Evolutionary conservation across 2,113 vertebrate species (phyloP).

Genomic region (Sceloporus undulatus): DNA sequence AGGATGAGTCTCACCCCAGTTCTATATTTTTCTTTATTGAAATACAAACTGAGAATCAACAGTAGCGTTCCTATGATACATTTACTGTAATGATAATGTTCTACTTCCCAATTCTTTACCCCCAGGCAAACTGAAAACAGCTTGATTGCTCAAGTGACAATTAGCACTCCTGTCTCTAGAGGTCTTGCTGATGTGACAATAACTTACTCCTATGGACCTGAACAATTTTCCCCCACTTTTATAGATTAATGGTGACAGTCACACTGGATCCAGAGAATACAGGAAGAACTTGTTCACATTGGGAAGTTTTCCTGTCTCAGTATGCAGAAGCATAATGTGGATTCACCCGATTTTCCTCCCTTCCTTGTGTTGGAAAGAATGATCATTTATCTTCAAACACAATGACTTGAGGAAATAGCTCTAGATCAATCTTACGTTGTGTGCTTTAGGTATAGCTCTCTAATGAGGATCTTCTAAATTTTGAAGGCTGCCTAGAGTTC

Average conservation of each 20-base stretch:
- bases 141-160: slow-evolving; percentile 71
- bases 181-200: background rate
- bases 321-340: background rate
- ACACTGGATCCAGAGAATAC: background rate
- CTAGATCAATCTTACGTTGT: too few relatives aligned
- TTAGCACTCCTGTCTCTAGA: slow-evolving; percentile 66
- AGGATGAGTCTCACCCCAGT: too few relatives aligned
- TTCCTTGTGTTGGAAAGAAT: too few relatives aligned
- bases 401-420: background rate
- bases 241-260: slow-evolving; percentile 17
- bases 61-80: background rate
- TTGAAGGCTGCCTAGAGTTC: too few relatives aligned
- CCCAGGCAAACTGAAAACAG: slow-evolving; percentile 59
- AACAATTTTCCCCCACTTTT: background rate
- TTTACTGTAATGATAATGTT: slow-evolving; percentile 21
- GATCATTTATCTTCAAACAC: background rate
- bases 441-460: background rate
- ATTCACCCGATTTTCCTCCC: background rate
- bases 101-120: background rate
- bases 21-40: background rate
- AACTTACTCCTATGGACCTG: background rate
- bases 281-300: background rate
- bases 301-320: background rate
- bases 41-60: accelerated
- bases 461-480: background rate